Base-by-base conservation (phyloP, 1,140 invertebrate genomes). In the Polypedilum pembai region DNA sequence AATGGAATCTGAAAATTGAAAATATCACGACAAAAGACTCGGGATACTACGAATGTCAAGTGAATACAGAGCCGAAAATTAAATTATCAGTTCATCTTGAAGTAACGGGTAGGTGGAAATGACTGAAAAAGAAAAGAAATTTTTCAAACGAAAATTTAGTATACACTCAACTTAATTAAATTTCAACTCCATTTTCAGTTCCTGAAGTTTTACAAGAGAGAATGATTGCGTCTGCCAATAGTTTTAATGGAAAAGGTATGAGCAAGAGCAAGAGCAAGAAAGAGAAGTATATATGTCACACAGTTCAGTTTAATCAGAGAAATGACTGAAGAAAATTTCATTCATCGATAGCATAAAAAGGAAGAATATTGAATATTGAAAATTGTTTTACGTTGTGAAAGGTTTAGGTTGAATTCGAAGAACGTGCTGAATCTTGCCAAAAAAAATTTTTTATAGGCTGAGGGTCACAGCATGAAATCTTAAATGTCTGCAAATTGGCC, bases 51-150 rank as follows among this genome's bases (percentile, higher is more conserved):
- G 90, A 92, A 84, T 93, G 91, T 78, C 91, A 92, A 81, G 87
- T 92, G 78, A 92, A 91, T 80, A 91, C 90, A 1, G 89, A 92
- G 77, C 90, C 90, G n/a, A 92, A 91, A 81, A 87, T 90, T 82
- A 90, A 88, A 82, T 84, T 87, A 77, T 86, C 87, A 75, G 87
- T 90, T 77, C 86, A 86, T 78, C 84, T 91, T 18, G 86, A 84
- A 33, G 88, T 91, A 8, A 80, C 85, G 82, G 88, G 90, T 91
- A 80, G 81, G 81, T 76, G 41, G 15, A 45, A 45, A 45, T 3
- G 24, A 33, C 1, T 33, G 24, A 33, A 33, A 33, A 33, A 33
- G 5, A 33, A 33, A 33, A 33, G 24, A 33, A 33, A 33, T 33
- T 33, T 33, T 33, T 33, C 45, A 56, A 56, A 17, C 1, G 65